Percentiles rank a stretch among this genome's conserved stretches.
Evolutionary conservation across 2,113 vertebrate species (phyloP).

Genomic region (Sinocyclocheilus maitianheensis): DNA sequence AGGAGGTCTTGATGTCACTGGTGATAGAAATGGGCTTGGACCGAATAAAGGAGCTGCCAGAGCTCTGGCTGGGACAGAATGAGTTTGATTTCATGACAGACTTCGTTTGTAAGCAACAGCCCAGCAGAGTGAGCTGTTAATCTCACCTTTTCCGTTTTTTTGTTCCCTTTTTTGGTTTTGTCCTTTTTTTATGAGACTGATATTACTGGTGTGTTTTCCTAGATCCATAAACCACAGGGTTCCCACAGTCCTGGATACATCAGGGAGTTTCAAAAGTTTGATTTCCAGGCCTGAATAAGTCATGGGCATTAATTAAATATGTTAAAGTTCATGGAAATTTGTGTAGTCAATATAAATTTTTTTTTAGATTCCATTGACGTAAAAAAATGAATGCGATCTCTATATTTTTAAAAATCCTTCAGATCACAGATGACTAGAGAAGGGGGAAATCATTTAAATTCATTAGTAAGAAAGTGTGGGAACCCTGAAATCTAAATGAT

Average conservation of each 20-base stretch:
- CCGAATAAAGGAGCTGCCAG: slow-evolving; percentile 89
- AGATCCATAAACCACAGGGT: background rate
- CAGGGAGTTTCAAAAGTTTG: background rate
- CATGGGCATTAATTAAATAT: background rate
- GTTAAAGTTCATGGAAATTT: background rate
- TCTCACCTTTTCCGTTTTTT: slow-evolving; percentile 9
- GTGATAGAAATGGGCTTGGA: slow-evolving; percentile 91
- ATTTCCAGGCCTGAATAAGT: background rate
- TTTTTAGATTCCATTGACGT: background rate
- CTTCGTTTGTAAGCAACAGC: slow-evolving; percentile 91
- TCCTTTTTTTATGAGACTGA: background rate
- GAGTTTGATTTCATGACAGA: slow-evolving; percentile 92
- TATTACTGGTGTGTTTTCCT: slow-evolving; percentile 15
- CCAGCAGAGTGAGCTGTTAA: slow-evolving; percentile 88
- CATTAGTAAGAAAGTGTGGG: background rate
- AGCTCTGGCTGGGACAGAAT: slow-evolving; percentile 90
- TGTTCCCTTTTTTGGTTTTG: background rate
- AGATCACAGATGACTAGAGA: background rate
- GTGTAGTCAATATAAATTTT: background rate
- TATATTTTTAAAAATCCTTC: background rate
- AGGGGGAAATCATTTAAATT: background rate
- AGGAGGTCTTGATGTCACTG: slow-evolving; percentile 90
- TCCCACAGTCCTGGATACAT: slow-evolving; percentile 5
- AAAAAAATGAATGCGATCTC: background rate
- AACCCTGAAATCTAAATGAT: background rate